Base-by-base conservation (phyloP, 2,113 vertebrate species). In the Prinia subflava region DNA sequence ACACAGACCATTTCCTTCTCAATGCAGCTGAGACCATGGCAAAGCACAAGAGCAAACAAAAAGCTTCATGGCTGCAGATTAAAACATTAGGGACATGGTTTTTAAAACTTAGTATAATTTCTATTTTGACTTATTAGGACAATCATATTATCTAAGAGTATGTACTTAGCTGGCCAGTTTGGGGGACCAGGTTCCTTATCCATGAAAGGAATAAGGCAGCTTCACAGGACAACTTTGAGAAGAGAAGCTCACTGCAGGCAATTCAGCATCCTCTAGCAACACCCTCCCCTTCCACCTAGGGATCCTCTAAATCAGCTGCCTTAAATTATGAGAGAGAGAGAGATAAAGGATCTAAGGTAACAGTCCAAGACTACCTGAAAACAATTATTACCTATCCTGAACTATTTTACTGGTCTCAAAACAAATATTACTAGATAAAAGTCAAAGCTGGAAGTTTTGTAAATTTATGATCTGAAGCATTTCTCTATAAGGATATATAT, bases 231-330 rank as follows among this genome's bases (percentile, higher is more conserved):
- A 65, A 2, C 31, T 71, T 4, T 18, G 31, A 50, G 25, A 82
- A 59, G 10, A 83, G 62, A 81, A 83, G 28, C 14, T 62, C 31
- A 41, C 20, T 68, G 25, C 39, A 64, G 44, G 30, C 0, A 0
- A 87, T 31, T 33, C 25, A 37, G 55, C 33, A 59, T 21, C n/a
- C 49, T 71, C 77, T 28, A 71, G 27, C 42, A 76, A 80, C 3
- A 31, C 7, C 24, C 21, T 33, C 10, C 14, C 4, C 7, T 11
- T 71, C 12, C 6, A 1, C 21, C 31, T 76, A 49, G 1, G 4
- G 19, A 92, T 15, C 9, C 22, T 68, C 46, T 44, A 46, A 69
- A 24, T 37, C 23, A 64, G 39, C 23, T 24, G 41, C 41, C 55
- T 60, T 69, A 50, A 47, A 87, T 41, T 52, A 65, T 14, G 13